Conservation (phyloP, 2,888 invertebrate species). For the Eulithis testata region DNA sequence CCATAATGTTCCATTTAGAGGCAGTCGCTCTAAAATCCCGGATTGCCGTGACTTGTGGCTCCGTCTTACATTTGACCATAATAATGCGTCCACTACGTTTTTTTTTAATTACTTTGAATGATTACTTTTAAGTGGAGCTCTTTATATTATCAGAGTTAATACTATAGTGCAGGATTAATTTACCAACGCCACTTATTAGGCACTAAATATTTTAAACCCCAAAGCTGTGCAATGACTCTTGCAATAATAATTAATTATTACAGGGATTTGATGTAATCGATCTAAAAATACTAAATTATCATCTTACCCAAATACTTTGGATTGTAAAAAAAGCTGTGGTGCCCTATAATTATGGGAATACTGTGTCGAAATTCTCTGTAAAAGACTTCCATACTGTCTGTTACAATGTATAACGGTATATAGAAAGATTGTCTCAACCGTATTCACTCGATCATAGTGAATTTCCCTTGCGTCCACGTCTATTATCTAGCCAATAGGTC, state of each 20-base stretch:
- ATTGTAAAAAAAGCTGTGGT: no score
- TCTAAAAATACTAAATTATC: no score
- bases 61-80: constrained; percentile 20
- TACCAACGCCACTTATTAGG: no score
- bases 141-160: neutral
- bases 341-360: no score
- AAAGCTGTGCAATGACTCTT: no score
- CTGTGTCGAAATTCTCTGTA: no score
- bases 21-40: constrained; percentile 27
- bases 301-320: no score
- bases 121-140: constrained; percentile 1
- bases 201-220: no score
- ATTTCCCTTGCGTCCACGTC: constrained; percentile 21
- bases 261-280: no score
- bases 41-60: constrained; percentile 32
- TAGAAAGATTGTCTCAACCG: neutral
- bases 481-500: constrained; percentile 36
- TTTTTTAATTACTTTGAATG: neutral
- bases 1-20: constrained; percentile 24
- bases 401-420: neutral
- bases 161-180: no score
- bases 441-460: constrained; percentile 13
- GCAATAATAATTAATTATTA: no score
- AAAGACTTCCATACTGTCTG: no score
- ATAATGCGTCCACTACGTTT: constrained; percentile 2